phyloP scores from a whole-genome alignment of 2,113 vertebrate genomes.

The Centropus unirufus region DNA sequence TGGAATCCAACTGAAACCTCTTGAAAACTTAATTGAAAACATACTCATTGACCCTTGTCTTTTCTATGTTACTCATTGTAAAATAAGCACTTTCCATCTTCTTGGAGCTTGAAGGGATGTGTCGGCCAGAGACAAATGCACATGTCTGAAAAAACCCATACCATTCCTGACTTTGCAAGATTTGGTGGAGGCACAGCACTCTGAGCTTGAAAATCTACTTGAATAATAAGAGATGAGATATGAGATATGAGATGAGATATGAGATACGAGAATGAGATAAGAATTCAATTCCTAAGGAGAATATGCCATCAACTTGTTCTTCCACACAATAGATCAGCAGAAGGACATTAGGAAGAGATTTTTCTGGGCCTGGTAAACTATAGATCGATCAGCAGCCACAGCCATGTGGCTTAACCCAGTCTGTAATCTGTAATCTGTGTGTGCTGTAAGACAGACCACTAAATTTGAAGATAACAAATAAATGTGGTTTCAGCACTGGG shows the following conservation, averaged over 20 bases:
- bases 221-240: too few relatives aligned
- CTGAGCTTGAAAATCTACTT: neutral
- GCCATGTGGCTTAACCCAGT: neutral
- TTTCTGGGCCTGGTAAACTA: neutral
- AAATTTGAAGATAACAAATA: neutral
- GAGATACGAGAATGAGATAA: too few relatives aligned
- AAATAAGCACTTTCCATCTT: too few relatives aligned
- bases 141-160: accelerated
- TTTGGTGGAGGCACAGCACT: neutral
- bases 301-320: neutral
- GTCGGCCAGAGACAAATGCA: neutral
- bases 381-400: neutral
- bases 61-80: too few relatives aligned
- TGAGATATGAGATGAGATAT: too few relatives aligned
- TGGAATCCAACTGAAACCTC: too few relatives aligned
- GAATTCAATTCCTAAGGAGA: neutral
- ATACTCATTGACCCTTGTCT: too few relatives aligned
- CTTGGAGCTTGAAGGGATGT: neutral
- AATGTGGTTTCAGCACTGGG: neutral
- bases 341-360: neutral
- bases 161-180: neutral
- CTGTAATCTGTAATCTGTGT: neutral
- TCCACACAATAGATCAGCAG: neutral
- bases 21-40: too few relatives aligned
- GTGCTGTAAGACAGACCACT: neutral